Percentiles rank a stretch among this genome's conserved stretches.
These are phyloP conservation scores for Hepsetus odoe DNA, from an alignment of 2,113 vertebrate species.

Conservation along the genomic window DNA sequence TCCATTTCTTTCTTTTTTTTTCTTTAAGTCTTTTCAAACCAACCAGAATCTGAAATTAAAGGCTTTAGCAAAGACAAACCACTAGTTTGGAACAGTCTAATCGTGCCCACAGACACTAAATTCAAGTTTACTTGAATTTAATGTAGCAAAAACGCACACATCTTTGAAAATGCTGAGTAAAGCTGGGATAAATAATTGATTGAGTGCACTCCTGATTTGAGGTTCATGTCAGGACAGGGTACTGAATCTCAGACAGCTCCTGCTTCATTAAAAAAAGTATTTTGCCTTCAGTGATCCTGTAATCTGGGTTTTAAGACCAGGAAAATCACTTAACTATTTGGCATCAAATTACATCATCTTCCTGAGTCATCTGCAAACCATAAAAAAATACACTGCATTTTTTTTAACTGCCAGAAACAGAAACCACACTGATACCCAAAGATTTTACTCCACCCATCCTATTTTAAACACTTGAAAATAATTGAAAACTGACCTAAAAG, in stretches of 20 bases:
- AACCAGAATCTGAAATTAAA: constrained; percentile 39
- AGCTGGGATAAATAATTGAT: not conserved
- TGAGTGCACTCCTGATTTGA: not conserved
- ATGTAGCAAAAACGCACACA: not conserved
- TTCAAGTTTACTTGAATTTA: constrained; percentile 14
- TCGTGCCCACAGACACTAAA: not conserved
- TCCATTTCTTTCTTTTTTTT: constrained; percentile 12
- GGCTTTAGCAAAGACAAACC: constrained; percentile 16
- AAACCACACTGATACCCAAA: not conserved
- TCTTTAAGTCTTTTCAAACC: constrained; percentile 33
- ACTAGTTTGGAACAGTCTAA: constrained; percentile 11
- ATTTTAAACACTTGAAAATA: not conserved
- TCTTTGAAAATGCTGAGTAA: not conserved
- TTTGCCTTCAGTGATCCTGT: not conserved
- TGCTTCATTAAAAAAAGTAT: not conserved
- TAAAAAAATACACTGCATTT: no score
- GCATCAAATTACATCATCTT: not conserved
- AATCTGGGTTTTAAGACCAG: not conserved
- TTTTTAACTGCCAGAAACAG: no score
- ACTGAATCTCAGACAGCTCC: not conserved
- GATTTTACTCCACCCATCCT: not conserved
- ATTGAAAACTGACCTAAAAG: not conserved
- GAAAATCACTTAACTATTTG: not conserved
- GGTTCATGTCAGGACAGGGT: not conserved
- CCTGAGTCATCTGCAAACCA: not conserved